Evolutionary conservation across 2,113 vertebrate genomes (phyloP), one percentile per base, ranked within the genome.

Genomic region (Sminthopsis crassicaudata): DNA sequence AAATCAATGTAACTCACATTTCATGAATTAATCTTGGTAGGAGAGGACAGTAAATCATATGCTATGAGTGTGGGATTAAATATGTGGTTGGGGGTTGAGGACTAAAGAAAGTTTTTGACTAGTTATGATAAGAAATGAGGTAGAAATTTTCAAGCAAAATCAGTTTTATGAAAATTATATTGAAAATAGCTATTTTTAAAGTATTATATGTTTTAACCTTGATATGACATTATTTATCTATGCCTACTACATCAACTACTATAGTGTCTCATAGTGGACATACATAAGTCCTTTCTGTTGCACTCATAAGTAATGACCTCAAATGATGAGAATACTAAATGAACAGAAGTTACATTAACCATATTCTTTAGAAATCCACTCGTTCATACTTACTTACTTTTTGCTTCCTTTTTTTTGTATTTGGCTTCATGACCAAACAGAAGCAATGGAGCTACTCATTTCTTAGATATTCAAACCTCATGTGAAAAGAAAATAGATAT

Each of bases 241-340:
- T 93, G 36, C 2, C 14, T 14, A 90, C 25, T 54, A 16, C 60
- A 90, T 96, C 1, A 25, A 55, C 19, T 19, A 3, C 1, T 91
- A 4, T n/a, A 16, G 16, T 42, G 6, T 76, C 67, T 42, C 6
- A 42, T 76, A n/a, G 36, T 22, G 36, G 16, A 19, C 36, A 76
- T 42, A 19, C 14, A 76, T 23, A n/a, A n/a, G 19, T 76, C n/a
- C 16, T n/a, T 76, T 76, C 8, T 42, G 36, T 22, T 8, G 23
- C 19, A 57, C 50, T 0, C 90, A 51, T 90, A 23, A 94, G 6
- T 6, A 22, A 50, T 91, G 30, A 60, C 46, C 76, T 53, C 36
- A 76, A 90, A 22, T 95, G 90, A 22, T 46, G 5, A 92, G 96
- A 93, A 8, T 90, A 26, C 26, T 94, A 54, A 90, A 60, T 91